These are phyloP conservation scores for Coracopsis vasa DNA, from an alignment of 2,113 vertebrate species.

Conservation along the genomic window DNA sequence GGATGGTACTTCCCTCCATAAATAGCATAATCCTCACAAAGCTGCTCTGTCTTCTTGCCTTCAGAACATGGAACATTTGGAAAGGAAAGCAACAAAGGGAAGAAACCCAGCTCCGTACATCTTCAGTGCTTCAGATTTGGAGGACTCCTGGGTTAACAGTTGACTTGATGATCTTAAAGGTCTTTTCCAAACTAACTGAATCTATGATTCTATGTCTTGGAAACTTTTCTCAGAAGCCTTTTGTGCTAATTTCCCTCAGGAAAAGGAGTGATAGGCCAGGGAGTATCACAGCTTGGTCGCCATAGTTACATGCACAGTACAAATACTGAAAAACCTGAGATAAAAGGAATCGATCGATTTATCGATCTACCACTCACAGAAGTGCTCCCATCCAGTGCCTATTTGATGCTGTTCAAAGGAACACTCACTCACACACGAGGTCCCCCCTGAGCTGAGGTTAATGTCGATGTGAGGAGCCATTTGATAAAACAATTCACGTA, in stretches of 20 bases:
- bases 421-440: rapidly evolving
- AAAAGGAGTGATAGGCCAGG: not conserved
- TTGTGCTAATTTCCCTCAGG: not conserved
- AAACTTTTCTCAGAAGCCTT: not conserved
- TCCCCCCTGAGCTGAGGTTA: too few species aligned
- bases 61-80: not conserved
- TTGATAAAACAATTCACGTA: not conserved
- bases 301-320: not conserved
- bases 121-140: not conserved
- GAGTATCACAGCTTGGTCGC: not conserved
- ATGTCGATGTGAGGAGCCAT: not conserved
- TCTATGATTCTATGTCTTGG: not conserved
- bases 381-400: not conserved
- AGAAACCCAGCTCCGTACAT: not conserved
- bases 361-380: rapidly evolving
- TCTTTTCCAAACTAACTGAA: not conserved
- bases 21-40: not conserved
- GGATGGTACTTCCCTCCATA: not conserved
- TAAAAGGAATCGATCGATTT: rapidly evolving
- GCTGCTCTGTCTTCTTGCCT: not conserved
- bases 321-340: not conserved
- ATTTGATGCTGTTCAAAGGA: not conserved
- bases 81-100: not conserved
- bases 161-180: not conserved
- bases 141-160: not conserved